Base-by-base conservation (phyloP, 2,888 invertebrate species). In the Spodoptera exigua region DNA sequence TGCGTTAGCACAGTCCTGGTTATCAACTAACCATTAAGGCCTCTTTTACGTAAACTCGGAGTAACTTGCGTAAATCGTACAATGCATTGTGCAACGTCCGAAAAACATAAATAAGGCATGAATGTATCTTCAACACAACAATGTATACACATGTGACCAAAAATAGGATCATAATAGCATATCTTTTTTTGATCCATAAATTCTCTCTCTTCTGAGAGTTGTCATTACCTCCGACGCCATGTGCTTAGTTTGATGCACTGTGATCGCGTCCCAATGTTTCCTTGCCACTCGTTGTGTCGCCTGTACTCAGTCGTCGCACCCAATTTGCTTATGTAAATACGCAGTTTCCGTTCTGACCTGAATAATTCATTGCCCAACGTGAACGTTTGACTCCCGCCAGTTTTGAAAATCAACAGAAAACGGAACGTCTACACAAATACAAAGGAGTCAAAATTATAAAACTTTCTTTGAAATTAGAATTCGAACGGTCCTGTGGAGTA, bases 301-400 rank as follows among this genome's bases (percentile, higher is more conserved):
- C 51, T 75, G 61, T 77, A 78, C 80, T 83, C 82, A 82, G 78
- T 81, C 83, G 86, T 88, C 89, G 90, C 90, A 92, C 89, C 89
- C 93, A 93, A 93, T 93, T 93, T 93, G 90, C 92, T 92, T 93
- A 92, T 92, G 93, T 93, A 93, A 93, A 93, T 93, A 93, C 91
- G 85, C 89, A 89, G 92, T 89, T 92, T 90, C 91, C 90, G 88
- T 87, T 87, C 87, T 88, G 87, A 86, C 86, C 87, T 93, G 93
- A 93, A 93, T 93, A 88, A 93, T 93, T 93, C 92, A 93, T 90
- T 87, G 85, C 82, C 77, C 85, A 81, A 84, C 88, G 85, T 82
- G 84, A 89, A 84, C 88, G 86, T 88, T 90, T 90, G 89, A 89
- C 87, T 91, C 86, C 84, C 60, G 46, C 65, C 85, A 90, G 90